Conservation (phyloP, 2,888 invertebrate species). For the Diadromus collaris region DNA sequence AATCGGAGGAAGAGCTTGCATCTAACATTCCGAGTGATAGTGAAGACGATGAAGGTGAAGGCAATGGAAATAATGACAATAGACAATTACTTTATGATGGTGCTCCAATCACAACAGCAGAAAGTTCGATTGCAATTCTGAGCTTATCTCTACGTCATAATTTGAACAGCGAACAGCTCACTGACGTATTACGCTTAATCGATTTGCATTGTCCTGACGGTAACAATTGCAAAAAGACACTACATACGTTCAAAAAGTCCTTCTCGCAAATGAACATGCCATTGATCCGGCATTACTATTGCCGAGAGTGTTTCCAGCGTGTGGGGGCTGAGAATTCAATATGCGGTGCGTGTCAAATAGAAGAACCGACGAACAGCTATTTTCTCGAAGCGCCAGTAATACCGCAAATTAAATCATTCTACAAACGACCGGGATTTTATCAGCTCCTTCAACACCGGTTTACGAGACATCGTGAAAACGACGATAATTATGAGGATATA, state of each 20-base stretch:
- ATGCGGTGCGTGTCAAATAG: constrained; percentile 31
- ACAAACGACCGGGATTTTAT: constrained; percentile 45
- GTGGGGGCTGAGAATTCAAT: constrained; percentile 15
- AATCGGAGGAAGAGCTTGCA: not conserved
- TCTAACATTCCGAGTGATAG: not conserved
- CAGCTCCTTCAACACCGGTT: constrained; percentile 29
- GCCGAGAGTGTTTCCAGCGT: constrained; percentile 35
- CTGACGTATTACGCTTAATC: constrained; percentile 28
- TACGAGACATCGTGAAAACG: constrained; percentile 7
- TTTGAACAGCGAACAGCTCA: constrained; percentile 11
- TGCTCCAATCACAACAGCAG: constrained; percentile 23
- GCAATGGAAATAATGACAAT: not conserved
- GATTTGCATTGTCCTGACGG: constrained; percentile 40
- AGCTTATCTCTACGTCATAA: constrained; percentile 1
- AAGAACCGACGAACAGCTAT: constrained; percentile 26
- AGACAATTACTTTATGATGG: constrained; percentile 16
- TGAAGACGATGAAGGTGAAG: not conserved
- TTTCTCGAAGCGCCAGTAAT: constrained; percentile 55
- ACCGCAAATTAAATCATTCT: constrained; percentile 49
- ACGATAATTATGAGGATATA: constrained; percentile 24
- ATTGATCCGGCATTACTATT: constrained; percentile 49
- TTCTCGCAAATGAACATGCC: constrained; percentile 39
- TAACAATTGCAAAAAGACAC: constrained; percentile 40
- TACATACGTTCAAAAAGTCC: constrained; percentile 50
- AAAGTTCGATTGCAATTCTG: constrained; percentile 27